Conservation (phyloP, 37 sponge, comb jelly and placozoan species). For the Ianthella basta region DNA sequence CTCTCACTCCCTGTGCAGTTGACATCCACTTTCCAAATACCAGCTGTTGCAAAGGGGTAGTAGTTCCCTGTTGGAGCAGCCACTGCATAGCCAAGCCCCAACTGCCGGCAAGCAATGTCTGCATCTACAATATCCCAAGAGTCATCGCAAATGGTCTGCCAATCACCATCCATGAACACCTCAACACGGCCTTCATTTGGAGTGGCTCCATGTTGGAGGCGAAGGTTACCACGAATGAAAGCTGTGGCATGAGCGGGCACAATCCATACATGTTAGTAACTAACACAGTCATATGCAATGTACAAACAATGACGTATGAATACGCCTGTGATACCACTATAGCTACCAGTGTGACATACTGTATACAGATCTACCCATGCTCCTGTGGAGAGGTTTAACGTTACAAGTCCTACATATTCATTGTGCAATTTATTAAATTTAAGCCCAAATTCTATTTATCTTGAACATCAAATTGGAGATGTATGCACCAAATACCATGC, state of each 20-base stretch:
- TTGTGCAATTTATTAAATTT: no score
- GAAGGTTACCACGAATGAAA: neutral
- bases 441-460: no score
- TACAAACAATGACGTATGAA: no score
- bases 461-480: no score
- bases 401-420: no score
- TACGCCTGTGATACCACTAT: no score
- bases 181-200: neutral
- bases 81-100: neutral
- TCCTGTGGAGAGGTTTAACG: no score
- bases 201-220: neutral
- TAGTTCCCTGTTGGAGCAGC: neutral
- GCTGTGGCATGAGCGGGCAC: neutral
- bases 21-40: constrained; percentile 5
- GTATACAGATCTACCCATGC: no score
- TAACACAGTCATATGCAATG: no score
- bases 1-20: constrained; percentile 40
- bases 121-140: neutral
- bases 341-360: no score
- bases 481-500: no score
- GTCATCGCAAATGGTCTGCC: constrained; percentile 10
- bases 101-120: neutral
- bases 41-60: neutral
- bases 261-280: no score
- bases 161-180: neutral